Evolutionary conservation across 1,140 invertebrate genomes (phyloP).

Genomic region (Vanessa atalanta): DNA sequence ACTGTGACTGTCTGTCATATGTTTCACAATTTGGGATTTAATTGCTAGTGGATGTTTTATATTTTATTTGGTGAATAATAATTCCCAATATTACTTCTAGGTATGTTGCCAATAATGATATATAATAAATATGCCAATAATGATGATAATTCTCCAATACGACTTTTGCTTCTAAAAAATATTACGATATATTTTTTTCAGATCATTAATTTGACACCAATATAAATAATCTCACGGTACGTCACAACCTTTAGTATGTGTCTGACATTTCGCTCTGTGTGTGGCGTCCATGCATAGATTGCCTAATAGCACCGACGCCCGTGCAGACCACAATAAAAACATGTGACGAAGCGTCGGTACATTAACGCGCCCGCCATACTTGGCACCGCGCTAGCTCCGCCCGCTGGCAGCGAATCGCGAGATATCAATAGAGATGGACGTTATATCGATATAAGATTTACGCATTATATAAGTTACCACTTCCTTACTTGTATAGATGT

Average conservation of each 20-base stretch:
- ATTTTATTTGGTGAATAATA: too few species aligned
- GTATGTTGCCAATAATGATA: too few species aligned
- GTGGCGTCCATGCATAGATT: conserved; percentile 61
- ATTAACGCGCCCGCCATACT: conserved; percentile 79
- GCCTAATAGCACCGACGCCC: conserved; percentile 60
- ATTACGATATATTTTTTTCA: neutral
- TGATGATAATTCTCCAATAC: too few species aligned
- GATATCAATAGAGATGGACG: conserved; percentile 67
- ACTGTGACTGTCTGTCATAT: too few species aligned
- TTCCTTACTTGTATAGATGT: conserved; percentile 1
- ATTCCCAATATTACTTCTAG: too few species aligned
- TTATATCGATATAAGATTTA: conserved; percentile 52
- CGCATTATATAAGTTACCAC: conserved; percentile 37
- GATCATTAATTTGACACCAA: neutral
- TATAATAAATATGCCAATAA: too few species aligned
- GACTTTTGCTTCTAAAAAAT: too few species aligned
- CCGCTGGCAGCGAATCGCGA: conserved; percentile 60
- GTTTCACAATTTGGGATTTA: too few species aligned
- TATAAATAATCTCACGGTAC: conserved; percentile 19
- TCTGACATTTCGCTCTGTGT: conserved; percentile 51
- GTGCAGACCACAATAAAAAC: conserved; percentile 69
- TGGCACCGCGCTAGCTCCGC: conserved; percentile 70
- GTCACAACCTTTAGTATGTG: conserved; percentile 19
- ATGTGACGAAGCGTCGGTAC: conserved; percentile 63
- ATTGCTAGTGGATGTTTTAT: too few species aligned